phyloP scores from a whole-genome alignment of 2,888 invertebrate species.

The Tiliacea citrago region DNA sequence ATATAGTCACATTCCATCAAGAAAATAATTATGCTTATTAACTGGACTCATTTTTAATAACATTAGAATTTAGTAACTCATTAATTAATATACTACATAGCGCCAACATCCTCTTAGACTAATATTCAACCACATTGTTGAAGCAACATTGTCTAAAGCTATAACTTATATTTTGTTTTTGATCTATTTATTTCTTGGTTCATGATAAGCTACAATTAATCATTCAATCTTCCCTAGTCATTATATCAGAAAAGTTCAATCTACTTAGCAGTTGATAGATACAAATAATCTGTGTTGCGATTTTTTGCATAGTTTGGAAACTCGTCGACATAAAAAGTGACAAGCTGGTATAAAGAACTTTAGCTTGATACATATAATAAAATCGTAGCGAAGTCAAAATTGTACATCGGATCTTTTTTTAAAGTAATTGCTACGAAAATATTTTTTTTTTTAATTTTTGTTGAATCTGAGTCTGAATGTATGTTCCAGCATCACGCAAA shows the following conservation, averaged over 20 bases:
- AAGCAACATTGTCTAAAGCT: neutral
- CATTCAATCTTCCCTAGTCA: neutral
- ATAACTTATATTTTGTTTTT: neutral
- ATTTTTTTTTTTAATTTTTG: too few species aligned
- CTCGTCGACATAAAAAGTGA: conserved; percentile 10
- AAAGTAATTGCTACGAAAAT: too few species aligned
- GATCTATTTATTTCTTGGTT: neutral
- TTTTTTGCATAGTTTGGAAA: conserved; percentile 7
- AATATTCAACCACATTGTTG: neutral
- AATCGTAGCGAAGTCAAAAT: too few species aligned
- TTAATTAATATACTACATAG: neutral
- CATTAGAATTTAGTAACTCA: conserved; percentile 1
- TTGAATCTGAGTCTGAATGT: too few species aligned
- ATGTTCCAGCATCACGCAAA: too few species aligned
- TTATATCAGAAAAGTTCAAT: conserved; percentile 3
- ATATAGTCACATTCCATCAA: conserved; percentile 2
- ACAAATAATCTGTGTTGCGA: neutral
- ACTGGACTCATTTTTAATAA: neutral
- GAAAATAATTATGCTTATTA: neutral
- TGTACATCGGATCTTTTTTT: too few species aligned
- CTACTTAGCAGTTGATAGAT: conserved; percentile 14
- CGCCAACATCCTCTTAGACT: neutral
- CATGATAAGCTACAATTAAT: neutral
- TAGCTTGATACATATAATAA: neutral
- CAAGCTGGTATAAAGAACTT: conserved; percentile 14